Evolutionary conservation across 2,113 vertebrate species (phyloP).

Genomic region (Syrmaticus mikado): DNA sequence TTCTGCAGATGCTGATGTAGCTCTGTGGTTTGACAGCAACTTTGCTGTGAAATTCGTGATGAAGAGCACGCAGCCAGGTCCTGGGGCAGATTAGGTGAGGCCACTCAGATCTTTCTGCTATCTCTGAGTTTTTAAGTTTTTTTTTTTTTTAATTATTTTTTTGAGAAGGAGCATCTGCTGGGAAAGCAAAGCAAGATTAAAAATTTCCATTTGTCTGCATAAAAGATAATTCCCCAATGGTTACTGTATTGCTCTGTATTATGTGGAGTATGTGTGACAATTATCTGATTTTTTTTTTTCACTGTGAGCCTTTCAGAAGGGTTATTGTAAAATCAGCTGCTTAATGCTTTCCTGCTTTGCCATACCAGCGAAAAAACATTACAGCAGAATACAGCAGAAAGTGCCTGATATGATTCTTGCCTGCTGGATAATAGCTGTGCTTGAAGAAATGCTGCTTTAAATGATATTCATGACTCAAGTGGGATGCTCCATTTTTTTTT

Average conservation of each 20-base stretch:
- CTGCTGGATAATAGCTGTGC: not conserved
- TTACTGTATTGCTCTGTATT: not conserved
- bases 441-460: not conserved
- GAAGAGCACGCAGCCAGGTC: not conserved
- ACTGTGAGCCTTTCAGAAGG: not conserved
- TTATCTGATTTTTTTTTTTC: not conserved
- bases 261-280: not conserved
- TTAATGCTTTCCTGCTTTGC: not conserved
- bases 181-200: not conserved
- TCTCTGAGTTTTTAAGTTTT: not conserved
- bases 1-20: not conserved
- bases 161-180: not conserved
- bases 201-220: not conserved
- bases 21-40: not conserved
- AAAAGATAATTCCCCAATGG: not conserved
- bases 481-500: not conserved
- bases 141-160: not conserved
- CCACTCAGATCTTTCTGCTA: rapidly evolving
- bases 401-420: not conserved
- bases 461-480: not conserved
- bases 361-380: not conserved
- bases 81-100: not conserved
- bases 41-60: rapidly evolving
- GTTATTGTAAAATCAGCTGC: not conserved
- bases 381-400: not conserved